phyloP scores from a whole-genome alignment of 2,113 vertebrate genomes.

The Chamaetylas fuelleborni region DNA sequence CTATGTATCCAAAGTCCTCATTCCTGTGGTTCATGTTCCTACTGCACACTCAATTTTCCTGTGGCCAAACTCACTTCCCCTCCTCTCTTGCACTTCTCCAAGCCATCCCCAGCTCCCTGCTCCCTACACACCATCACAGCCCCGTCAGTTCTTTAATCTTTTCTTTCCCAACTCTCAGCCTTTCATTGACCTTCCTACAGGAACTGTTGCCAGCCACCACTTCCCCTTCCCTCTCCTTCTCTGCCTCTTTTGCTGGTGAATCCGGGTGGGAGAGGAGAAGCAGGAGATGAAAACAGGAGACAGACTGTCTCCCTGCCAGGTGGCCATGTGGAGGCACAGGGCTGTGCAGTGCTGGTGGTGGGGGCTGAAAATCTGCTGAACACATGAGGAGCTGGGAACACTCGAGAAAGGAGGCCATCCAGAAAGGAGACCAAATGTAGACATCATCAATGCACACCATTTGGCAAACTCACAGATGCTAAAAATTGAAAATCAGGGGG shows the following conservation, averaged over 20 bases:
- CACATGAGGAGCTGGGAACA: not conserved
- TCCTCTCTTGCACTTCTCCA: not conserved
- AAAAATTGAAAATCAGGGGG: not conserved
- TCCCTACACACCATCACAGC: not conserved
- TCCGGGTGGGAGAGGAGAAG: not conserved
- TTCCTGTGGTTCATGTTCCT: not conserved
- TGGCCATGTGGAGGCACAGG: not conserved
- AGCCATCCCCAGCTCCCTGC: not conserved
- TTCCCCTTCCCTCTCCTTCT: not conserved
- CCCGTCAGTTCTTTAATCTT: not conserved
- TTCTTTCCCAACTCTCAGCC: not conserved
- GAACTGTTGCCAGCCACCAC: not conserved
- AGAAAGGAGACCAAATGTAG: not conserved
- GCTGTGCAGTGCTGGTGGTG: fast-evolving
- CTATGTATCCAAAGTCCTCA: not conserved
- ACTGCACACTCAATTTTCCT: not conserved
- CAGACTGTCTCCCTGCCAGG: not conserved
- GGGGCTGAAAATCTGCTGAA: not conserved
- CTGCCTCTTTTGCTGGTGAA: not conserved
- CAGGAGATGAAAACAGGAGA: not conserved
- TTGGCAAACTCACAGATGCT: not conserved
- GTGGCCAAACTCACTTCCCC: fast-evolving
- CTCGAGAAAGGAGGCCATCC: fast-evolving
- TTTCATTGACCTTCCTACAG: not conserved
- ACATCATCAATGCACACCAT: not conserved